Evolutionary conservation across 2,888 invertebrate species (phyloP).

Genomic region (Callinectes sapidus): DNA sequence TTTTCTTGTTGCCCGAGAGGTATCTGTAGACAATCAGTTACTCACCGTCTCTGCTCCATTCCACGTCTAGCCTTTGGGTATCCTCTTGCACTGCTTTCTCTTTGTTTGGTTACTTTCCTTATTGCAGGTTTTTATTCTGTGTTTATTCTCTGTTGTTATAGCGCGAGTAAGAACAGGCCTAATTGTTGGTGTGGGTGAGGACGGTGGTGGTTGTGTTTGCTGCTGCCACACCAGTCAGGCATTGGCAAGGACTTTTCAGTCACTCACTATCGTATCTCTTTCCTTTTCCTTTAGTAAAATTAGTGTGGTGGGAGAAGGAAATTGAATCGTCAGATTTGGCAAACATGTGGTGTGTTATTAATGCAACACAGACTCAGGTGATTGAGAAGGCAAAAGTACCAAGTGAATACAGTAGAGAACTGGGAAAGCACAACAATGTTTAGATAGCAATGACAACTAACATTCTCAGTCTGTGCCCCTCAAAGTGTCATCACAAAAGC

Average conservation of each 20-base stretch:
- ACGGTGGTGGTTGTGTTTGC: slow-evolving; percentile 8
- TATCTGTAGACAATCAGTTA: slow-evolving; percentile 59
- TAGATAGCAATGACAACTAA: background rate
- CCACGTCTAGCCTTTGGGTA: slow-evolving; percentile 51
- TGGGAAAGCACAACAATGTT: background rate
- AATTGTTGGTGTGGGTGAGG: slow-evolving; percentile 49
- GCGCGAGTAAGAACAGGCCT: slow-evolving; percentile 67
- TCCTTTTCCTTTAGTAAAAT: background rate
- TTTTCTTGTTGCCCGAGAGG: slow-evolving; percentile 59
- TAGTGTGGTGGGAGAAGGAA: background rate
- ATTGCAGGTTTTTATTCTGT: slow-evolving; percentile 49
- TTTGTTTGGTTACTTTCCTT: slow-evolving; percentile 46
- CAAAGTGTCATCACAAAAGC: background rate
- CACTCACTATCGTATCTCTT: background rate
- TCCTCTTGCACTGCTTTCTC: slow-evolving; percentile 65
- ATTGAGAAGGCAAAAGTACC: background rate
- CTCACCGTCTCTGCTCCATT: slow-evolving; percentile 59
- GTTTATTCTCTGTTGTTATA: slow-evolving; percentile 55
- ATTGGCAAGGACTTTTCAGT: background rate
- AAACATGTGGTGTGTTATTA: background rate
- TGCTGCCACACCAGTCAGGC: background rate
- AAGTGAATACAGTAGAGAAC: background rate
- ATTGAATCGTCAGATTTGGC: slow-evolving; percentile 2
- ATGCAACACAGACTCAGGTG: background rate
- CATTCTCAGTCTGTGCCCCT: slow-evolving; percentile 1